Percentiles rank a stretch among this genome's conserved stretches.
Evolutionary conservation across 2,113 vertebrate species (phyloP).

Genomic region (Campylomormyrus numenius): DNA sequence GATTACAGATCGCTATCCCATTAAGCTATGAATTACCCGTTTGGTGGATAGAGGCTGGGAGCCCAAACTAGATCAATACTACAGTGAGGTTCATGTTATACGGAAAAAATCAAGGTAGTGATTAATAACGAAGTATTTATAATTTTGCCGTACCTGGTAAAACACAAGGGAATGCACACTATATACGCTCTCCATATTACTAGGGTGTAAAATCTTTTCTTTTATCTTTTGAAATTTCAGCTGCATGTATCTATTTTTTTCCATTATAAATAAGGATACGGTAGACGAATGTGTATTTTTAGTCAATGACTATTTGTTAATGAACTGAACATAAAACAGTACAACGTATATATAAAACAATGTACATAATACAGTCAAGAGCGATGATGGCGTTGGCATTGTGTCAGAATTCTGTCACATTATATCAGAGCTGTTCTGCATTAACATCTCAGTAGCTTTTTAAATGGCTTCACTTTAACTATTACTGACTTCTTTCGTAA

Average conservation of each 20-base stretch:
- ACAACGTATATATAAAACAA: not conserved
- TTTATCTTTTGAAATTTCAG: not conserved
- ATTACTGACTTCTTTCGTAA: not conserved
- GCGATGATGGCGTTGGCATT: not conserved
- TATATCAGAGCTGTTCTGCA: not conserved
- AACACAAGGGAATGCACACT: not conserved
- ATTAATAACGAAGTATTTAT: not conserved
- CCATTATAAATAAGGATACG: not conserved
- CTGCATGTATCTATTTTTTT: not conserved
- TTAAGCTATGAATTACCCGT: not conserved
- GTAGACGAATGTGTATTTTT: not conserved
- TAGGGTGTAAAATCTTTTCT: not conserved
- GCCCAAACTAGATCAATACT: not conserved
- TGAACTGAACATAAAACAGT: not conserved
- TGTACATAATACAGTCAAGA: not conserved
- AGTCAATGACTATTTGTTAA: not conserved
- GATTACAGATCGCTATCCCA: not conserved
- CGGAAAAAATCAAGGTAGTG: not conserved
- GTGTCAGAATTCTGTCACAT: not conserved
- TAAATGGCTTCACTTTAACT: not conserved
- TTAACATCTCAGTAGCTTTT: not conserved
- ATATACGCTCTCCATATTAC: not conserved
- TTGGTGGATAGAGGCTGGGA: not conserved
- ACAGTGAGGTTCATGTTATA: not conserved
- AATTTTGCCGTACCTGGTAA: not conserved